phyloP scores from a whole-genome alignment of 2,113 vertebrate genomes.

The Podiceps cristatus region DNA sequence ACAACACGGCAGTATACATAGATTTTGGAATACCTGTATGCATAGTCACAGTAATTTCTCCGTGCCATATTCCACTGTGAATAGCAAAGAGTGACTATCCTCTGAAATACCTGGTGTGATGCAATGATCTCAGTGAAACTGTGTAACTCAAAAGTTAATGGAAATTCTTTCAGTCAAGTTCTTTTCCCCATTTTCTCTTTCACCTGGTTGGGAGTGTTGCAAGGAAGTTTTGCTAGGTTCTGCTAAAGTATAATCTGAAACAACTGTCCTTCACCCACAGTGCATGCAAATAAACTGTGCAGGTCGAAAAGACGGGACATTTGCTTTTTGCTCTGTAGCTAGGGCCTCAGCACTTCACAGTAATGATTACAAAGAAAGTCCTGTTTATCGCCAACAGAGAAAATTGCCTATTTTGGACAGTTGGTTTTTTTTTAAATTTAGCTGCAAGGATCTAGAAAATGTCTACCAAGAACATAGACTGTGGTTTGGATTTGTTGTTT shows the following conservation, averaged over 20 bases:
- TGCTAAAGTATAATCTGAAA: background rate
- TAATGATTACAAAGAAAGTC: background rate
- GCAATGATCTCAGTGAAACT: background rate
- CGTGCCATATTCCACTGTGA: background rate
- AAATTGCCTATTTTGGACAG: background rate
- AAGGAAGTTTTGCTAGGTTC: background rate
- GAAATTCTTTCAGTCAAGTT: background rate
- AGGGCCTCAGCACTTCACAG: background rate
- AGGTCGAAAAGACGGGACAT: background rate
- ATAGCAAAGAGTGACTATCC: background rate
- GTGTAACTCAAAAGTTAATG: background rate
- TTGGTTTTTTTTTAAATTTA: background rate
- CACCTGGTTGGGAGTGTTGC: background rate
- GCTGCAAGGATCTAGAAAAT: background rate
- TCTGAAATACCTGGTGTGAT: background rate
- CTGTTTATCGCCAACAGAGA: background rate
- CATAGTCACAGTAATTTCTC: background rate
- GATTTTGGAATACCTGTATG: background rate
- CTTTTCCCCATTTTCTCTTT: background rate
- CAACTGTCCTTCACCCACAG: background rate
- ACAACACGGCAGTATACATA: background rate
- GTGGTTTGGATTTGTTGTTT: background rate
- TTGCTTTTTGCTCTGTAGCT: background rate
- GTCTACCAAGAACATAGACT: background rate
- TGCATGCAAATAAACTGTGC: background rate